A percentile compares a stretch with the other conserved stretches of the same genome.
phyloP scores from a whole-genome alignment of 2,888 invertebrate genomes.

The Gisinianus flammeolus region DNA sequence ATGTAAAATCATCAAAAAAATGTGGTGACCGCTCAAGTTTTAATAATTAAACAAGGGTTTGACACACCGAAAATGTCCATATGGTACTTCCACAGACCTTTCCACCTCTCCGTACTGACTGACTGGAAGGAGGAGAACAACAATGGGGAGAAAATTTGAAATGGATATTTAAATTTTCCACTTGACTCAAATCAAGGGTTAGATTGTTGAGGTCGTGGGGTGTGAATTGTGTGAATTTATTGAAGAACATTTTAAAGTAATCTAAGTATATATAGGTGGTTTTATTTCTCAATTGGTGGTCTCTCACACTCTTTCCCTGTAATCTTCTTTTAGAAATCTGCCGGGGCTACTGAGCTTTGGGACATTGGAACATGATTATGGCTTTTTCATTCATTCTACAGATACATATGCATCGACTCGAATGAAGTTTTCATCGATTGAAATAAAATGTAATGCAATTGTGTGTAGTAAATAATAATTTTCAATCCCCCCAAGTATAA shows the following conservation, averaged over 20 bases:
- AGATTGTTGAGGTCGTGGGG: neutral
- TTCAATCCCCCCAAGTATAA: neutral
- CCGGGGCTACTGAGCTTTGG: no score
- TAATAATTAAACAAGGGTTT: no score
- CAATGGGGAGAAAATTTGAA: conserved; percentile 29
- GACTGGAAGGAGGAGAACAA: neutral
- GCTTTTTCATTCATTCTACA: neutral
- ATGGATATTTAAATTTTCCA: conserved; percentile 47
- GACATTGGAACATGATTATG: neutral
- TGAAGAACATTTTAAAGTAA: conserved; percentile 39
- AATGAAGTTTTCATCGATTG: no score
- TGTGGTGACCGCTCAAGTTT: no score
- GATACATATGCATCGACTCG: neutral
- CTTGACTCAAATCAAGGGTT: conserved; percentile 22
- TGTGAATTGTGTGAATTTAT: neutral
- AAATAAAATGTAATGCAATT: no score
- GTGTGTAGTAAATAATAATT: no score
- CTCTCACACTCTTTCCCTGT: neutral
- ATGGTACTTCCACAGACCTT: neutral
- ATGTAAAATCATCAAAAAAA: no score
- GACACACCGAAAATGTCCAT: no score
- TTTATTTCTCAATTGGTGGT: conserved; percentile 39
- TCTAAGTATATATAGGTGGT: conserved; percentile 33
- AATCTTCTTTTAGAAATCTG: neutral
- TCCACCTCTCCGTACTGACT: neutral